Base-by-base conservation (phyloP, 1,140 invertebrate genomes). In the Monochamus saltuarius region DNA sequence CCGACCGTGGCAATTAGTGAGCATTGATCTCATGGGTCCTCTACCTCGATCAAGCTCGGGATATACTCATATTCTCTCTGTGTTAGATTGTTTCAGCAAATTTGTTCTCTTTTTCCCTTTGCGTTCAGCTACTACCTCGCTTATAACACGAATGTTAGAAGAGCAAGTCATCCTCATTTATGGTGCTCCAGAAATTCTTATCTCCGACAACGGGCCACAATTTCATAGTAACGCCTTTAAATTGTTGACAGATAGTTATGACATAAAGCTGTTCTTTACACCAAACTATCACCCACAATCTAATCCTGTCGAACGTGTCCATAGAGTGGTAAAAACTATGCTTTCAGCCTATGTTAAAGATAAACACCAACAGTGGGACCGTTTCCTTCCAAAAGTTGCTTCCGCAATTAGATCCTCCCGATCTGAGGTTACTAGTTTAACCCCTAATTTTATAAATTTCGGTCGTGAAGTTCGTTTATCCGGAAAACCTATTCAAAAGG, bases 281-380 rank as follows among this genome's bases (percentile, higher is more conserved):
- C 1, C 56, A 0, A 43, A 37, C 16, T 63, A 63, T 46, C 55
- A 65, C 55, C 49, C 59, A 10, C 55, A 62, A 22, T 38, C 57
- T 9, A 66, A 66, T 40, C 64, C 61, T 0, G 49, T 49, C 2
- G 64, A 66, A 17, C 19, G 56, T 9, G 42, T 63, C 0, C 73
- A 76, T 55, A 42, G 67, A 19, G 67, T 70, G 7, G 16, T 76
- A 8, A 71, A 70, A 22, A 67, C 64, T 8, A 67, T 70, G 58
- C 49, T 29, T 29, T 2, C 22, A 6, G 22, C 22, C 6, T 29
- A 29, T 29, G 22, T 29, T 29, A 29, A 29, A 29, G 22, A 29
- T 6, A 29, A 29, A 29, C 22, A 29, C 6, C 6, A 29, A 2
- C 22, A 29, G 2, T 29, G 22, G 22, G 22, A 29, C 22, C 22